Conservation (phyloP, 2,888 invertebrate species). For the Sphaerophoria taeniata region DNA sequence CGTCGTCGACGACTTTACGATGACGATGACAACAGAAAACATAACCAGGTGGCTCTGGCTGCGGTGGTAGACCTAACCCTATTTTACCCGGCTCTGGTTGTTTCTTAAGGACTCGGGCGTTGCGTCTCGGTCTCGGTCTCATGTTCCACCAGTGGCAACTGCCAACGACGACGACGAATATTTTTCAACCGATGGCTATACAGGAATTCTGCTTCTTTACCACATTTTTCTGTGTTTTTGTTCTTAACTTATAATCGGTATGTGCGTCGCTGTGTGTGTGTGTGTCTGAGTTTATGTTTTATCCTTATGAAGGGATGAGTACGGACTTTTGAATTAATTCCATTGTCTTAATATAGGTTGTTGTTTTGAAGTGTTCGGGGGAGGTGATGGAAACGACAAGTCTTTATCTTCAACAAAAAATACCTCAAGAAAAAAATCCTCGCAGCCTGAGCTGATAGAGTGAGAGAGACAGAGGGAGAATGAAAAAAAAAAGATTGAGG, state of each 20-base stretch:
- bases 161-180: slow-evolving; percentile 27
- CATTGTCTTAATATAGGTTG: slow-evolving; percentile 74
- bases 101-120: slow-evolving; percentile 56
- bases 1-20: slow-evolving; percentile 15
- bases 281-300: background rate
- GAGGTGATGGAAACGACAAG: slow-evolving; percentile 39
- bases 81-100: slow-evolving; percentile 50
- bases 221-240: slow-evolving; percentile 23
- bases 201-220: slow-evolving; percentile 46
- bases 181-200: slow-evolving; percentile 65
- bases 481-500: slow-evolving; percentile 38
- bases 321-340: slow-evolving; percentile 73
- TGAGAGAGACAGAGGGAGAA: background rate
- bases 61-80: slow-evolving; percentile 66
- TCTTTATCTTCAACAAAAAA: slow-evolving; percentile 22
- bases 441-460: background rate
- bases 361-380: slow-evolving; percentile 69
- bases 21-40: slow-evolving; percentile 56
- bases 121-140: slow-evolving; percentile 8
- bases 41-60: slow-evolving; percentile 72
- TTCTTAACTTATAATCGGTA: slow-evolving; percentile 2
- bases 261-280: background rate
- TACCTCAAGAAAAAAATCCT: slow-evolving; percentile 1
- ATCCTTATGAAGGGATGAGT: slow-evolving; percentile 56
- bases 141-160: slow-evolving; percentile 37